Conservation (phyloP, 2,888 invertebrate species). For the Stenurella melanura region DNA sequence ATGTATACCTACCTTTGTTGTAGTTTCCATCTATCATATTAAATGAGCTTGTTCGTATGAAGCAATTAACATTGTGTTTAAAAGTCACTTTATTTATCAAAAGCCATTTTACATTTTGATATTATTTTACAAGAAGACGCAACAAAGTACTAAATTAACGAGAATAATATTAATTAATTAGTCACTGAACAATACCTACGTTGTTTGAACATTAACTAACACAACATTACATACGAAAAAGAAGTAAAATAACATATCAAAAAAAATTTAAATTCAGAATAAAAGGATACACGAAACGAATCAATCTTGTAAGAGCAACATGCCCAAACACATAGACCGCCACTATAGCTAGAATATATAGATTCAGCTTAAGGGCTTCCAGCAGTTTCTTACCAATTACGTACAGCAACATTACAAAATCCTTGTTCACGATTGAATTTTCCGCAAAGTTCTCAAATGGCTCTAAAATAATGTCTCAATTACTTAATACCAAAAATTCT, state of each 20-base stretch:
- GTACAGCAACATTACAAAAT: not conserved
- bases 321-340: constrained; percentile 1
- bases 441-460: not conserved
- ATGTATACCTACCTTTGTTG: too few species aligned
- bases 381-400: not conserved
- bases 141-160: too few species aligned
- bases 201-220: too few species aligned
- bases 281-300: not conserved
- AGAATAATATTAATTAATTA: not conserved
- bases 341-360: not conserved
- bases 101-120: too few species aligned
- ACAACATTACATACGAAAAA: not conserved
- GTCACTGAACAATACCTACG: too few species aligned
- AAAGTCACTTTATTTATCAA: not conserved
- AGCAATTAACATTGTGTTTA: too few species aligned
- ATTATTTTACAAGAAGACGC: not conserved
- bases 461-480: not conserved
- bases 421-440: not conserved
- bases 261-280: not conserved
- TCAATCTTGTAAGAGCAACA: too few species aligned
- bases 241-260: not conserved
- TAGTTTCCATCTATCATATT: too few species aligned
- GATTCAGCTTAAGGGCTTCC: not conserved
- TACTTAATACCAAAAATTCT: not conserved
- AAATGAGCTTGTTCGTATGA: too few species aligned